Evolutionary conservation across 2,888 invertebrate genomes (phyloP).

Genomic region (Caenorhabditis macrosperma): DNA sequence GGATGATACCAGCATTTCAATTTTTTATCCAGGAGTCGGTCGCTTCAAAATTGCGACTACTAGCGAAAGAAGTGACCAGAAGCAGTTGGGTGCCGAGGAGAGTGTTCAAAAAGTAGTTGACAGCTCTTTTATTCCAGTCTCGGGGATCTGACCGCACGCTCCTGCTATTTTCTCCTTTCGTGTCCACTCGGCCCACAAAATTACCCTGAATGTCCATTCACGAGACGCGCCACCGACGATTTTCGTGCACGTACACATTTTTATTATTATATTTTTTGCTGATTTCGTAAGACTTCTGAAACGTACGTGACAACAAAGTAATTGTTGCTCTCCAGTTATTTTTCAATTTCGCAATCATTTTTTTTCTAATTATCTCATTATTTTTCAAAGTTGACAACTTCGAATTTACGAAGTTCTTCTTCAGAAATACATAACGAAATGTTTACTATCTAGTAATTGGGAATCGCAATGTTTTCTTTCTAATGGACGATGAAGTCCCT

Average conservation of each 20-base stretch:
- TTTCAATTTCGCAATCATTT: neutral
- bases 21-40: neutral
- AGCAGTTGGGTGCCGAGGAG: conserved; percentile 34
- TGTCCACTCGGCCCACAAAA: conserved; percentile 50
- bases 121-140: conserved; percentile 56
- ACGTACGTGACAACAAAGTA: neutral
- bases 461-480: too few relatives aligned
- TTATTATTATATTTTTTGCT: conserved; percentile 33
- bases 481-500: too few relatives aligned
- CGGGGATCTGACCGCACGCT: conserved; percentile 50
- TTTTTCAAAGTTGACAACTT: too few relatives aligned
- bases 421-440: too few relatives aligned
- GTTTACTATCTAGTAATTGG: too few relatives aligned
- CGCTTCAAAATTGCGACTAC: conserved; percentile 1
- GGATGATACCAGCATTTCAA: neutral
- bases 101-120: conserved; percentile 57
- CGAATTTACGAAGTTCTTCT: too few relatives aligned
- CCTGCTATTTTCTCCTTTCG: conserved; percentile 42
- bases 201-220: conserved; percentile 60
- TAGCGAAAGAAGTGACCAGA: conserved; percentile 16
- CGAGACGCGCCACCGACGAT: conserved; percentile 32
- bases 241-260: conserved; percentile 51
- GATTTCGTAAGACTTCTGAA: conserved; percentile 32
- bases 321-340: neutral
- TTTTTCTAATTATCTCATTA: too few relatives aligned